Conservation (phyloP, 2,797 vertebrate genomes). For the Artibeus jamaicensis region DNA sequence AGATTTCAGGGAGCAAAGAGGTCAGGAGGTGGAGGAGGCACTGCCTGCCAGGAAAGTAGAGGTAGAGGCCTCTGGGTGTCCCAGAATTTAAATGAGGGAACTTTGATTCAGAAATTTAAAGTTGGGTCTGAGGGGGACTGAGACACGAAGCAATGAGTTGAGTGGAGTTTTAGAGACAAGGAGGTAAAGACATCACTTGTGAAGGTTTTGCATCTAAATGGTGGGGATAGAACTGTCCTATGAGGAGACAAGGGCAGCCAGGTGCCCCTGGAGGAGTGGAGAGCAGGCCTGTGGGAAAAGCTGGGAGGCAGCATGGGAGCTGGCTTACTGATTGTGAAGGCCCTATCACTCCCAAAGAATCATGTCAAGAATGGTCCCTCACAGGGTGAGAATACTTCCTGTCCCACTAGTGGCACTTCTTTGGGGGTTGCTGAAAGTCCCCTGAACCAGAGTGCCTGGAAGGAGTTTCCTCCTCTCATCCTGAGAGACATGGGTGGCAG, state of each 20-base stretch:
- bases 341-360: not conserved
- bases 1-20: not conserved
- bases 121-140: not conserved
- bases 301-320: accelerated
- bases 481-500: not conserved
- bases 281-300: not conserved
- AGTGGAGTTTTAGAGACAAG: not conserved
- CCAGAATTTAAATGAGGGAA: not conserved
- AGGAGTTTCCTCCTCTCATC: not conserved
- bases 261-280: not conserved
- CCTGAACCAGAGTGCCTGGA: not conserved
- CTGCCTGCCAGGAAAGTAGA: accelerated
- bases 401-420: not conserved
- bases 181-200: not conserved
- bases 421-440: not conserved
- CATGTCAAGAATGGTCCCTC: not conserved
- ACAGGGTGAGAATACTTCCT: not conserved
- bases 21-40: not conserved
- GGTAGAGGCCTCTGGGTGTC: accelerated
- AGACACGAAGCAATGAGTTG: not conserved
- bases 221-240: not conserved
- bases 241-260: not conserved
- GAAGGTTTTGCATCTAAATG: not conserved
- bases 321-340: not conserved
- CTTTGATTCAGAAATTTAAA: not conserved